phyloP scores from a whole-genome alignment of 2,113 vertebrate species.

The Diadophis punctatus region DNA sequence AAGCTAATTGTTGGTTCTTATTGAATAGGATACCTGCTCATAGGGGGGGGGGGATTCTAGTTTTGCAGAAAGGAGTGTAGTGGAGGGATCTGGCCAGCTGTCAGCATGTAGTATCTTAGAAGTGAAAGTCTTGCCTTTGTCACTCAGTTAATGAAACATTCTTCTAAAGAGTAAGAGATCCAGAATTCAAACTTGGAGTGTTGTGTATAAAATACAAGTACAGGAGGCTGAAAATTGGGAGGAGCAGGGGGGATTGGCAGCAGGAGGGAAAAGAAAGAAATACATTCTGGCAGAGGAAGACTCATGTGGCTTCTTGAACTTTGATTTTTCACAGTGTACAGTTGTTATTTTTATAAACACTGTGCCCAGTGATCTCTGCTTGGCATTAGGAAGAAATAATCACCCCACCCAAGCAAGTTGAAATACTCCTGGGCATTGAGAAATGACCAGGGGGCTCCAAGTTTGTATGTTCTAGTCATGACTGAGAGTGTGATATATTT shows the following conservation, averaged over 20 bases:
- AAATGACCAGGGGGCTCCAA: background rate
- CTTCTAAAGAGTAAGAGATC: background rate
- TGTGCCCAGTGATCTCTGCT: background rate
- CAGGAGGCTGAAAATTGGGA: background rate
- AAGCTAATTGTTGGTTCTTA: too few relatives aligned
- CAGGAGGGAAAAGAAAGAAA: background rate
- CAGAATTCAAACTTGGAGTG: background rate
- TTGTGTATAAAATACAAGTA: background rate
- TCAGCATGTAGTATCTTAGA: background rate
- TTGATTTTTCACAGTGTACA: background rate
- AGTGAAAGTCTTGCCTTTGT: background rate
- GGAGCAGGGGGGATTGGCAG: too few relatives aligned
- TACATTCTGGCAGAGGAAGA: background rate
- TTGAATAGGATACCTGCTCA: background rate
- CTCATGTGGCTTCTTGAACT: background rate
- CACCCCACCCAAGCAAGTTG: background rate
- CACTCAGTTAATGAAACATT: background rate
- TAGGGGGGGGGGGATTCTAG: background rate
- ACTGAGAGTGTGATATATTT: constrained; percentile 25
- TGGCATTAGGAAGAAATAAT: constrained; percentile 14
- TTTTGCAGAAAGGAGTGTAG: background rate
- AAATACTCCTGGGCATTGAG: background rate
- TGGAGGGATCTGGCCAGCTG: background rate
- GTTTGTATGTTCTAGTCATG: constrained; percentile 15
- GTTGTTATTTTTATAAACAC: constrained; percentile 9